Evolutionary conservation across 1,140 invertebrate species (phyloP).

Genomic region (Diprion similis): DNA sequence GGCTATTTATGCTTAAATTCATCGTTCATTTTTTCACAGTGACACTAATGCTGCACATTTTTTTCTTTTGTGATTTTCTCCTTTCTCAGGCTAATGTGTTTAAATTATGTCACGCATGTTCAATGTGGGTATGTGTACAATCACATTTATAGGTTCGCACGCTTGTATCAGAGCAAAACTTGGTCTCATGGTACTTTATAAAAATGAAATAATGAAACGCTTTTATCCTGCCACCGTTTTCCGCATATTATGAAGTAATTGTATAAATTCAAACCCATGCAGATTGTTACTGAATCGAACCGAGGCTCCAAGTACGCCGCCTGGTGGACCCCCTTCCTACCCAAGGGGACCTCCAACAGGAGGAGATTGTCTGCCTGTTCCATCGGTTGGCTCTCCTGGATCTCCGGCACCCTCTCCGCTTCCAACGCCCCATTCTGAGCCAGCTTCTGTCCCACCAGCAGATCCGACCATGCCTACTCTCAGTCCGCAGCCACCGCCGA

Average conservation of each 20-base stretch:
- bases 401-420: constrained; percentile 81
- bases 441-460: constrained; percentile 73
- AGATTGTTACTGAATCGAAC: constrained; percentile 48
- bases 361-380: constrained; percentile 68
- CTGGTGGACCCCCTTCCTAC: constrained; percentile 70
- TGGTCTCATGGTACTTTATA: neutral
- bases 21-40: constrained; percentile 17
- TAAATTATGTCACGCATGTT: constrained; percentile 14
- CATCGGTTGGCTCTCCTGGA: constrained; percentile 75
- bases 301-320: constrained; percentile 63
- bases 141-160: neutral
- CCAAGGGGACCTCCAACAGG: constrained; percentile 66
- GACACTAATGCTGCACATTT: constrained; percentile 11
- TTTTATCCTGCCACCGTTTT: neutral
- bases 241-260: neutral
- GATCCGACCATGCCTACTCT: constrained; percentile 81
- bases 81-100: too few relatives aligned
- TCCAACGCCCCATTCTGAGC: constrained; percentile 77
- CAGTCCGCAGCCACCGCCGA: constrained; percentile 56
- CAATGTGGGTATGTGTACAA: neutral
- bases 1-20: neutral
- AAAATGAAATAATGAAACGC: constrained; percentile 8
- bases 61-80: constrained; percentile 7
- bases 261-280: constrained; percentile 2
- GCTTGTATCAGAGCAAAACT: too few relatives aligned